phyloP scores from a whole-genome alignment of 2,113 vertebrate genomes.

The Pomatostomus ruficeps region DNA sequence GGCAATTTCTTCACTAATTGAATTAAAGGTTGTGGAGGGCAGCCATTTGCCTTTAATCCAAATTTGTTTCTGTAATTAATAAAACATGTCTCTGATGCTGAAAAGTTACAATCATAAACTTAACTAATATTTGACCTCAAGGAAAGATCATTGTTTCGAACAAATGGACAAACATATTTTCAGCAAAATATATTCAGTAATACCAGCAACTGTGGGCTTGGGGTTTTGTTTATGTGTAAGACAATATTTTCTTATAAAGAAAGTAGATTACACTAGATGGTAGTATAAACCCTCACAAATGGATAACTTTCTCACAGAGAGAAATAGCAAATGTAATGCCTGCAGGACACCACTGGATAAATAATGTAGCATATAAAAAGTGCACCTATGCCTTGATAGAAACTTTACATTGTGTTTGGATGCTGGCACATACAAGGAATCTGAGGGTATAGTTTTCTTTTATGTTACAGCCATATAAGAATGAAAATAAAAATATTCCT shows the following conservation, averaged over 20 bases:
- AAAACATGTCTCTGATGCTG: neutral
- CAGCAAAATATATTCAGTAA: neutral
- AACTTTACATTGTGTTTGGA: neutral
- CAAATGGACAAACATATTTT: neutral
- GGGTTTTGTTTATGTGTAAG: neutral
- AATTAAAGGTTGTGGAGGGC: constrained; percentile 1
- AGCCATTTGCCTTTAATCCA: neutral
- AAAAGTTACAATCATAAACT: neutral
- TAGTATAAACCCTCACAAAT: constrained; percentile 38
- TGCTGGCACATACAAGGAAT: neutral
- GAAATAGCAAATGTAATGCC: neutral
- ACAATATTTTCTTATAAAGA: neutral
- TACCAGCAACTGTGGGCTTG: neutral
- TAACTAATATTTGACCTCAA: neutral
- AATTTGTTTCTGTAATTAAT: constrained; percentile 39
- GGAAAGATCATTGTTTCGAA: neutral
- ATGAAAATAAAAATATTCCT: neutral
- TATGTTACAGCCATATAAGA: neutral
- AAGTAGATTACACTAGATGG: constrained; percentile 49
- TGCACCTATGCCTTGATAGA: neutral
- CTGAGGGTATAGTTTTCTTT: neutral
- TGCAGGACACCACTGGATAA: neutral
- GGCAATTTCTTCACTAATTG: constrained; percentile 17
- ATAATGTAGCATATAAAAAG: neutral
- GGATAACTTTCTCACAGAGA: neutral